Conservation (phyloP, 1,140 invertebrate species). For the Metopolophium dirhodum region DNA sequence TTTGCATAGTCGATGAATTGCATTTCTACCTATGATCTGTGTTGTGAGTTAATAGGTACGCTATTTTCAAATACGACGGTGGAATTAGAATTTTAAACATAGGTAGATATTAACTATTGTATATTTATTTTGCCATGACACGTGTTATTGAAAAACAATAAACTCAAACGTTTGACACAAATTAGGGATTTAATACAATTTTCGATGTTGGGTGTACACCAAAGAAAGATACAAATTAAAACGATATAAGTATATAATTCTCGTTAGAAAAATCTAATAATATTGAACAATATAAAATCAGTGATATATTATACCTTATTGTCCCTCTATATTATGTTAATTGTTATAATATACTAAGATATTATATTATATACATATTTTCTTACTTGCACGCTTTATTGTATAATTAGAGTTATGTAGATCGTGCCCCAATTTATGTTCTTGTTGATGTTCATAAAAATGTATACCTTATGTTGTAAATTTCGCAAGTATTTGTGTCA, state of each 20-base stretch:
- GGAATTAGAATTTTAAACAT: background rate
- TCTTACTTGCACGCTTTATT: slow-evolving; percentile 13
- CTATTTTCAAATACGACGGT: background rate
- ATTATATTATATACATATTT: slow-evolving; percentile 23
- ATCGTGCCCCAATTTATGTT: background rate
- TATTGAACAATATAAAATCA: background rate
- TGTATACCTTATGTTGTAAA: background rate
- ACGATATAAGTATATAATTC: background rate
- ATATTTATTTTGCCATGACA: too few relatives aligned
- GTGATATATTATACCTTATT: background rate
- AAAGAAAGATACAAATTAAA: background rate
- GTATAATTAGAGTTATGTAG: background rate
- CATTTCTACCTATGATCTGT: background rate
- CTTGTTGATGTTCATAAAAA: background rate
- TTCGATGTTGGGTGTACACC: background rate
- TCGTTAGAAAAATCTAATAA: background rate
- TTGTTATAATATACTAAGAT: background rate
- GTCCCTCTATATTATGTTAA: background rate
- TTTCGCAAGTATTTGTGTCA: background rate
- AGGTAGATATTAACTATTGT: background rate
- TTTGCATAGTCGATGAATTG: background rate
- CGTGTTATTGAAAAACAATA: too few relatives aligned
- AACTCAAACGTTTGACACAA: too few relatives aligned
- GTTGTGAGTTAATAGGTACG: background rate
- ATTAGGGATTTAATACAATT: background rate